Conservation (phyloP, 2,113 vertebrate species). For the Gavialis gangeticus region DNA sequence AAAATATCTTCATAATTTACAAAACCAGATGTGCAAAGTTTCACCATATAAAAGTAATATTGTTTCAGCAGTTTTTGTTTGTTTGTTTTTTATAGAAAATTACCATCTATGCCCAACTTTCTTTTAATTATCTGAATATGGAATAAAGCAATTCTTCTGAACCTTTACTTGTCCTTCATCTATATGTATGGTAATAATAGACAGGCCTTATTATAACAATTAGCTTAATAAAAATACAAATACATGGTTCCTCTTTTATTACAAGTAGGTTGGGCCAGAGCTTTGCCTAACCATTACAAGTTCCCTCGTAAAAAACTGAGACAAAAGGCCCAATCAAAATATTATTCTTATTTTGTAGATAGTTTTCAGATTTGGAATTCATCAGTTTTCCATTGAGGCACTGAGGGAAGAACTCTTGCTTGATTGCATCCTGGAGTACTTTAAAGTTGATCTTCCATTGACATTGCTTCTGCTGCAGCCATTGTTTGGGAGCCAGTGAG, state of each 20-base stretch:
- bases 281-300: background rate
- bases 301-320: background rate
- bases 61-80: background rate
- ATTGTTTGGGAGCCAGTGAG: too few relatives aligned
- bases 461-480: too few relatives aligned
- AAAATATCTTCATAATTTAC: background rate
- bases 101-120: background rate
- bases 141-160: background rate
- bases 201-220: background rate
- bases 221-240: background rate
- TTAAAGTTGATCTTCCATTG: too few relatives aligned
- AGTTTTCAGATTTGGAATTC: too few relatives aligned
- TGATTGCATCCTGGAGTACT: too few relatives aligned
- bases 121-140: background rate
- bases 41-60: background rate
- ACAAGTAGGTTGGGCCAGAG: background rate
- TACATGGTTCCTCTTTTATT: background rate
- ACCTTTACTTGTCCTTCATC: background rate
- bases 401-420: too few relatives aligned
- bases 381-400: too few relatives aligned
- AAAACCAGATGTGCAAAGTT: background rate
- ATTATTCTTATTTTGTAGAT: too few relatives aligned
- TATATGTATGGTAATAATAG: background rate
- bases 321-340: too few relatives aligned
- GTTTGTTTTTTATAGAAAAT: background rate